These are phyloP conservation scores for Xenentodon cancila DNA, from an alignment of 2,797 vertebrate genomes.

Conservation along the genomic window DNA sequence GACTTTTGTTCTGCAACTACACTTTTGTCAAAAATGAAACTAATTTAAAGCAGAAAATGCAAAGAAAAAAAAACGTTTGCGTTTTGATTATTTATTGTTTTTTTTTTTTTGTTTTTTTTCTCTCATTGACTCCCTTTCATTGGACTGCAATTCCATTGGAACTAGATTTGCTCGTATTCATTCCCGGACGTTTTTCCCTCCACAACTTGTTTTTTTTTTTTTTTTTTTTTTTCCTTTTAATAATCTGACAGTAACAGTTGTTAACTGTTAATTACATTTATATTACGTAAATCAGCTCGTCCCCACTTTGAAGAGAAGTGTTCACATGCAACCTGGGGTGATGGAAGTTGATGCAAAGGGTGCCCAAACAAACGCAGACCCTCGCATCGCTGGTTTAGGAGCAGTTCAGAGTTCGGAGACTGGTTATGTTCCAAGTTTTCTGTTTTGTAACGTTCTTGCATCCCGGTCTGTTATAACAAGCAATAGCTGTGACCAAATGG, in stretches of 20 bases:
- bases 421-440: conserved; percentile 30
- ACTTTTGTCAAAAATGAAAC: conserved; percentile 99
- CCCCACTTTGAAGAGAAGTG: conserved; percentile 28
- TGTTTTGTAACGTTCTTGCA: conserved; percentile 31
- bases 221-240: conserved; percentile 7
- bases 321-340: conserved; percentile 37
- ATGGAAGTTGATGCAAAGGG: conserved; percentile 34
- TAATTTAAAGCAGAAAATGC: conserved; percentile 96
- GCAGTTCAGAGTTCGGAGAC: conserved; percentile 25
- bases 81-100: conserved; percentile 99
- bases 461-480: conserved; percentile 68
- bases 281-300: conserved; percentile 34
- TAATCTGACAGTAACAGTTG: conserved; percentile 62
- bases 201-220: too few relatives aligned
- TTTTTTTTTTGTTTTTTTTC: conserved; percentile 78
- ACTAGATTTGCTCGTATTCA: conserved; percentile 73
- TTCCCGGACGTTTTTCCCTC: conserved; percentile 42
- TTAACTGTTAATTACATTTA: conserved; percentile 50
- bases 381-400: conserved; percentile 28
- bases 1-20: conserved; percentile 98
- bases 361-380: conserved; percentile 16
- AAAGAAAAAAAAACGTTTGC: conserved; percentile 83
- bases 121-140: conserved; percentile 82
- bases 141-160: conserved; percentile 96
- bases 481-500: conserved; percentile 83